phyloP scores from a whole-genome alignment of 1,140 invertebrate genomes.

The Zeugodacus cucurbitae region DNA sequence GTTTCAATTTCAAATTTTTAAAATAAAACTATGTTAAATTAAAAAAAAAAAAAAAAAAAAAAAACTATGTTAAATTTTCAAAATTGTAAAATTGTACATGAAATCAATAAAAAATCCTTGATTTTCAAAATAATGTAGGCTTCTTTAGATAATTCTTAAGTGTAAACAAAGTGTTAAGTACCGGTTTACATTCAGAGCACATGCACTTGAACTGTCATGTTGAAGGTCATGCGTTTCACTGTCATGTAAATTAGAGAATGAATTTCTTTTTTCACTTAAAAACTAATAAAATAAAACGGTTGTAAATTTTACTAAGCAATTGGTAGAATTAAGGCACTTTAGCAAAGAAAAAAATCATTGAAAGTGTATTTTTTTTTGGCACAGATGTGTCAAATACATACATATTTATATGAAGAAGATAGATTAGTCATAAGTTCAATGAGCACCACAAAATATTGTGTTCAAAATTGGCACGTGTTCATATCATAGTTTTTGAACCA shows the following conservation, averaged over 20 bases:
- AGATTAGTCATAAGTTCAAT: conserved; percentile 16
- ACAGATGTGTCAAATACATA: neutral
- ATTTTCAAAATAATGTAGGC: too few species aligned
- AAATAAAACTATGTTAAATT: too few species aligned
- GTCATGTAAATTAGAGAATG: neutral
- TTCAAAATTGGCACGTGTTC: neutral
- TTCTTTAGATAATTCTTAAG: too few species aligned
- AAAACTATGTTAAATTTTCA: too few species aligned
- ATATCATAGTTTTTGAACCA: neutral
- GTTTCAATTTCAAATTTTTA: too few species aligned
- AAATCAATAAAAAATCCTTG: too few species aligned
- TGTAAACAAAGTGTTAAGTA: neutral
- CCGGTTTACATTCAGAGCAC: neutral
- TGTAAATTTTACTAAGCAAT: neutral
- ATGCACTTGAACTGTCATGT: neutral
- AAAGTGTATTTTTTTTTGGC: neutral
- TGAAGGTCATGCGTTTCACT: neutral
- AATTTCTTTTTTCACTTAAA: neutral
- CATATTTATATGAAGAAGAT: neutral
- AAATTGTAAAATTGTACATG: too few species aligned
- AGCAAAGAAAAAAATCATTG: neutral
- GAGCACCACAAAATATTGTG: neutral
- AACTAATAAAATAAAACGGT: neutral
- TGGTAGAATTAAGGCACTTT: neutral
- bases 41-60: too few species aligned